Base-by-base conservation (phyloP, 2,888 invertebrate species). In the Agrochola lota region DNA sequence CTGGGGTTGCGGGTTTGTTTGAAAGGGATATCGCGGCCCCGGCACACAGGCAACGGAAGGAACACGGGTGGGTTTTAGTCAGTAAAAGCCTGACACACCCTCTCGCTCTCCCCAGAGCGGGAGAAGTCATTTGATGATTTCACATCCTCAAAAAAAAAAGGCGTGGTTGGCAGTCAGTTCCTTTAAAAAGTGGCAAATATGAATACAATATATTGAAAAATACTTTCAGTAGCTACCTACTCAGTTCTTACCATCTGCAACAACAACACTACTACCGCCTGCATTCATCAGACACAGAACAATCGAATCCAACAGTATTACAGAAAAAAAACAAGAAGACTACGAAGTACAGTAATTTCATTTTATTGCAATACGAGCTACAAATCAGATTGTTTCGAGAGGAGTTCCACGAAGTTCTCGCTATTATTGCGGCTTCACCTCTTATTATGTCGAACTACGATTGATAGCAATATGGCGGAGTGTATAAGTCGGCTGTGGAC, bases 391-490 rank as follows among this genome's bases (percentile, higher is more conserved):
- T 72, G 69, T 64, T 43, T 70, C 43, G 52, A 71, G 68, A 62
- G 62, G 46, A 43, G 23, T 49, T 74, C 59, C 30, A 23, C n/a
- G 3, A 52, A 77, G 80, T 76, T 73, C 11, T 72, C 63, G 43
- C 55, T 64, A 77, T 84, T 76, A 62, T 63, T 74, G 63, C 23
- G 63, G 57, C 35, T 77, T 73, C 72, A 57, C 3, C 23, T 71
- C 55, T n/a, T 70, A 75, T 63, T 80, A 69, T 80, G n/a, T 64
- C 52, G 11, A 57, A 57, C 35, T 71, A 59, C 30, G 43, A 77
- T 71, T 71, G 77, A 63, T 46, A 62, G 71, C 57, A 80, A 83
- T 74, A 79, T 69, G 35, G 71, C 62, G 15, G 46, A 35, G 62
- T 62, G 49, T 68, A 71, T 79, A 70, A 80, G 69, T 76, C 63